Evolutionary conservation across 1,140 invertebrate genomes (phyloP).

Genomic region (Watersipora subatra): DNA sequence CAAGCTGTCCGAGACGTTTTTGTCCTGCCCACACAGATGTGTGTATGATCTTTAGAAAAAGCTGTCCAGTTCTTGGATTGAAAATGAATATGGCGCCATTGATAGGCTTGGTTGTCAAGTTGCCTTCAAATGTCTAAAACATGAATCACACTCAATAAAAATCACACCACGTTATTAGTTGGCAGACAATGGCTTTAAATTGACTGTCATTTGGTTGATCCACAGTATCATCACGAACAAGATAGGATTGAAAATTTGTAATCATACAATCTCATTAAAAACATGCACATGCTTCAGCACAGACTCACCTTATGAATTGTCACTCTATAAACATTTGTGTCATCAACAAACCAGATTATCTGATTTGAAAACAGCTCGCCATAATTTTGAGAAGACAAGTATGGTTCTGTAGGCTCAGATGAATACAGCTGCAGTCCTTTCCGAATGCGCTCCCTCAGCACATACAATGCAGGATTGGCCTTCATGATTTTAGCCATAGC

Average conservation of each 20-base stretch:
- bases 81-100: constrained; percentile 99
- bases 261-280: too few species aligned
- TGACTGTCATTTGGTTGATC: too few species aligned
- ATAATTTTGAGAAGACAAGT: constrained; percentile 96
- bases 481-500: constrained; percentile 99
- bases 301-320: constrained; percentile 85
- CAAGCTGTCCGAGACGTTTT: constrained; percentile 58
- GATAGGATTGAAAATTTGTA: too few species aligned
- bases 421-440: constrained; percentile 97
- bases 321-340: constrained; percentile 97
- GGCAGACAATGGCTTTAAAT: too few species aligned
- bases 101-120: constrained; percentile 97
- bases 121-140: constrained; percentile 88
- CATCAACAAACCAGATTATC: constrained; percentile 99
- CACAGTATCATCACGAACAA: too few species aligned
- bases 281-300: too few species aligned
- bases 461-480: constrained; percentile 96
- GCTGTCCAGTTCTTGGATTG: constrained; percentile 96
- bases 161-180: too few species aligned
- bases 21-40: constrained; percentile 97
- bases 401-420: constrained; percentile 97
- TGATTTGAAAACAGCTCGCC: constrained; percentile 98
- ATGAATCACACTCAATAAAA: constrained; percentile 6
- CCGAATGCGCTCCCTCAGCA: constrained; percentile 86
- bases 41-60: constrained; percentile 99